phyloP scores from a whole-genome alignment of 2,797 vertebrate genomes.

The Nyctibius grandis region DNA sequence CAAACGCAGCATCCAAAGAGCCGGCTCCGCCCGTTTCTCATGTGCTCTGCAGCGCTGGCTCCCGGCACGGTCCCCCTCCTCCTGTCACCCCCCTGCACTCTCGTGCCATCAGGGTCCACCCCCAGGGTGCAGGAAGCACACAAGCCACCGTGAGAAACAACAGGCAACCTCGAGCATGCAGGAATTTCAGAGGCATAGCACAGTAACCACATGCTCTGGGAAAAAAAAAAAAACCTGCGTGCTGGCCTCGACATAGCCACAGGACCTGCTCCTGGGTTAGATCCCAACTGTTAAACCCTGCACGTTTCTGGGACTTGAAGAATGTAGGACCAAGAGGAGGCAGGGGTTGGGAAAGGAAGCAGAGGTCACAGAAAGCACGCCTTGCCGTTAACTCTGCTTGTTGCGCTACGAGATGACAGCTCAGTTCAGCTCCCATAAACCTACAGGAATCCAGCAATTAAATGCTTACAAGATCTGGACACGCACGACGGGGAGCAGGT shows the following conservation, averaged over 20 bases:
- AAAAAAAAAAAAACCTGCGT: neutral
- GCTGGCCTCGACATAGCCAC: neutral
- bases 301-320: rapidly evolving
- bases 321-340: neutral
- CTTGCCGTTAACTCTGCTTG: neutral
- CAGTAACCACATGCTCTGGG: neutral
- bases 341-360: neutral
- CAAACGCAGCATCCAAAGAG: neutral
- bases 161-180: rapidly evolving
- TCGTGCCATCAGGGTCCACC: neutral
- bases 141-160: neutral
- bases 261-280: neutral
- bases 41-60: neutral
- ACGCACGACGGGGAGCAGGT: rapidly evolving
- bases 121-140: rapidly evolving
- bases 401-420: neutral
- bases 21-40: neutral
- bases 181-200: neutral
- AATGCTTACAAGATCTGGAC: neutral
- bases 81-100: neutral
- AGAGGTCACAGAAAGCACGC: neutral
- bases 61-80: neutral
- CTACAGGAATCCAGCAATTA: neutral
- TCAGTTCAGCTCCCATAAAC: neutral
- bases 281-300: neutral